Evolutionary conservation across 2,888 invertebrate species (phyloP).

Genomic region (Euplexia lucipara): DNA sequence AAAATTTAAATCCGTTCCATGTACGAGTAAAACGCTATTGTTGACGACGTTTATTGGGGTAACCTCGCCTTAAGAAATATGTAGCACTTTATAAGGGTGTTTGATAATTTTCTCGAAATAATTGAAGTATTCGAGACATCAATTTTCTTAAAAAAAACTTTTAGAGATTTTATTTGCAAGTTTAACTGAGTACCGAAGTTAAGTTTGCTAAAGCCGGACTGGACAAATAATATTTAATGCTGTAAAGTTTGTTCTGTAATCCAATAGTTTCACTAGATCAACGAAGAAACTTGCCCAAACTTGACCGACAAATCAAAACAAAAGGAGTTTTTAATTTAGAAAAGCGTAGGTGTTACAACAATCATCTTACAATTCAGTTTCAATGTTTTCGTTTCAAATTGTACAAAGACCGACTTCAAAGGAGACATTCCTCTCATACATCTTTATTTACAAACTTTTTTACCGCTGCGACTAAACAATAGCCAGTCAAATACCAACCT

Average conservation of each 20-base stretch:
- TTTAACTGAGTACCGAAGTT: no score
- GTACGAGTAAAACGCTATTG: no score
- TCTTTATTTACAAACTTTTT: conserved; percentile 46
- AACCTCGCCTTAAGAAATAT: no score
- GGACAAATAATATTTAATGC: not conserved
- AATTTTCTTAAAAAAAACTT: not conserved
- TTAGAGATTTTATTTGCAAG: no score
- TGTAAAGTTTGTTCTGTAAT: no score
- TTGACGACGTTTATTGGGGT: no score
- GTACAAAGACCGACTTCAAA: conserved; percentile 66
- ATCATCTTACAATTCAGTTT: conserved; percentile 50
- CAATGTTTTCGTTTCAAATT: conserved; percentile 64
- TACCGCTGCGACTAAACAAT: not conserved
- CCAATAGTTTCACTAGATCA: not conserved
- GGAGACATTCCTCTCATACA: conserved; percentile 58
- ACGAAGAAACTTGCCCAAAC: not conserved
- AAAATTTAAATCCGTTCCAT: no score
- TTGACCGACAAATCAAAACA: conserved; percentile 7
- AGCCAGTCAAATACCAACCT: conserved; percentile 21
- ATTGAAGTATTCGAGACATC: not conserved
- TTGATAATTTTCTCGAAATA: not conserved
- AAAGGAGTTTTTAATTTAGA: conserved; percentile 47
- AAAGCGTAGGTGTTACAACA: conserved; percentile 40
- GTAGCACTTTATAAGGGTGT: conserved; percentile 4
- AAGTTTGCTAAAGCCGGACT: no score